These are phyloP conservation scores for Agrochola lota DNA, from an alignment of 2,888 invertebrate species.

Conservation along the genomic window DNA sequence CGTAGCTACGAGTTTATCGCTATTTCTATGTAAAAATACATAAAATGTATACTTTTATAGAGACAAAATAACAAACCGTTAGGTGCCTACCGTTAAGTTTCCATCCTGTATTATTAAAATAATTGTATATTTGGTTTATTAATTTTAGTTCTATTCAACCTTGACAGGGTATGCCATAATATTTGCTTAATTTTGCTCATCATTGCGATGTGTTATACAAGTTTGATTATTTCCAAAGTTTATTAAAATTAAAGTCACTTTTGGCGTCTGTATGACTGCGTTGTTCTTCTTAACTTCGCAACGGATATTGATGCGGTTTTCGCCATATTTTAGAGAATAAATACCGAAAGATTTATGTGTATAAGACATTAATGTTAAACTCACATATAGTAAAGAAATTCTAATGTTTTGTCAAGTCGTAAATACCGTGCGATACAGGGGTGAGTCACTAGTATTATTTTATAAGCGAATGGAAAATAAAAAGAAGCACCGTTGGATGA, in stretches of 20 bases:
- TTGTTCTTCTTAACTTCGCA: background rate
- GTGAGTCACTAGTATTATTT: background rate
- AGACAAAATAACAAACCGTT: slow-evolving; percentile 5
- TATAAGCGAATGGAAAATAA: slow-evolving; percentile 1
- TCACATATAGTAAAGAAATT: background rate
- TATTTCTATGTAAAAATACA: no score
- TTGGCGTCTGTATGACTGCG: no score
- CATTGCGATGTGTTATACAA: background rate
- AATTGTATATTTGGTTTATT: background rate
- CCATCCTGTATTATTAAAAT: background rate
- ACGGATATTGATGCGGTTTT: background rate
- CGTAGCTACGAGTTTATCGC: no score
- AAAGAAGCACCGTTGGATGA: slow-evolving; percentile 33
- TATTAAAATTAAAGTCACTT: background rate
- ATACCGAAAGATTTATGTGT: background rate
- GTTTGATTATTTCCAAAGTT: background rate
- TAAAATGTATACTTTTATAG: no score
- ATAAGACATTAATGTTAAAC: background rate
- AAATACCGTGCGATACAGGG: background rate
- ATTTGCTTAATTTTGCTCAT: slow-evolving; percentile 5
- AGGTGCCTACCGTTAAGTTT: background rate
- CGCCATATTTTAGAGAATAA: background rate
- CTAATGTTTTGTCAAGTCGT: background rate
- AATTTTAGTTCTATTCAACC: background rate
- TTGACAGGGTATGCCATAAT: background rate